Evolutionary conservation across 2,888 invertebrate species (phyloP).

Genomic region (Eurytoma adleriae): DNA sequence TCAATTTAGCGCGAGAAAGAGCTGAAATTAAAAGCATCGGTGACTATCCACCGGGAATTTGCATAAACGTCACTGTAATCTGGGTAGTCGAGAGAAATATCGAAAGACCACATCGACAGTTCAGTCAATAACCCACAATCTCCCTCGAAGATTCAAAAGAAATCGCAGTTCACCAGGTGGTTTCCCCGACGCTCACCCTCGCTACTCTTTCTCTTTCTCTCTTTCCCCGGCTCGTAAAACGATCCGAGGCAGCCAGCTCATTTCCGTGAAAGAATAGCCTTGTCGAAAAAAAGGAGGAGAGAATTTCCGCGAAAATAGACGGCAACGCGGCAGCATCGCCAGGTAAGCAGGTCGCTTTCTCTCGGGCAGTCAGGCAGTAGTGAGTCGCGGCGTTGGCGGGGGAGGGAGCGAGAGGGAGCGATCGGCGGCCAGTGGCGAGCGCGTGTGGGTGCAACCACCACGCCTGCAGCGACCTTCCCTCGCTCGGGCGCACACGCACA

Average conservation of each 20-base stretch:
- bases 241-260: no score
- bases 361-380: neutral
- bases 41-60: no score
- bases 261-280: no score
- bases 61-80: no score
- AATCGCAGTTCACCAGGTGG: neutral
- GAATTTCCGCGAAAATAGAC: neutral
- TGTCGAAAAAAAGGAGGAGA: neutral
- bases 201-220: neutral
- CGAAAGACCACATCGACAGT: no score
- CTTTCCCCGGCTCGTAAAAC: no score
- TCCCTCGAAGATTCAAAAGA: no score
- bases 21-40: no score
- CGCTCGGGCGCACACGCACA: conserved; percentile 3
- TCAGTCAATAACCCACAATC: no score
- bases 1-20: no score
- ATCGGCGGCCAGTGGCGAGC: neutral
- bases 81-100: no score
- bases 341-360: conserved; percentile 24
- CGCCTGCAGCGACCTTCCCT: conserved; percentile 36
- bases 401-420: neutral
- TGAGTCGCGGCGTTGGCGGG: neutral
- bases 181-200: neutral
- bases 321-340: neutral
- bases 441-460: conserved; percentile 39